These are phyloP conservation scores for Eledona agricola DNA, from an alignment of 2,888 invertebrate species.

Conservation along the genomic window DNA sequence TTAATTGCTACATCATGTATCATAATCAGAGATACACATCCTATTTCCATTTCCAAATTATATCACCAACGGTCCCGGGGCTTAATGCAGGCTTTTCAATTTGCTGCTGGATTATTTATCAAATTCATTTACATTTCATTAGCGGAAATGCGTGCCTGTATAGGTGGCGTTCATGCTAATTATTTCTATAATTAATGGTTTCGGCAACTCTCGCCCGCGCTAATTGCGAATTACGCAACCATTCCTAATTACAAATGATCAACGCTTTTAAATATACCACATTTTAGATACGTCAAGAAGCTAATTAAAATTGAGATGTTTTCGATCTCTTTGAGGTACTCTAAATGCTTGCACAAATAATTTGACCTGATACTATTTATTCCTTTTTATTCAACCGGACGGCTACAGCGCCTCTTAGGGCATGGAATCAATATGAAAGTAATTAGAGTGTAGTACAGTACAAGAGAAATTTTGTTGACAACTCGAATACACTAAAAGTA, in stretches of 20 bases:
- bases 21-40: conserved; percentile 54
- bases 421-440: too few relatives aligned
- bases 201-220: conserved; percentile 15
- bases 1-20: conserved; percentile 56
- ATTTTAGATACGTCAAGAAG: too few relatives aligned
- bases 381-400: too few relatives aligned
- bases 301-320: too few relatives aligned
- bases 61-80: conserved; percentile 40
- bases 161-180: conserved; percentile 31
- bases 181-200: conserved; percentile 32
- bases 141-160: conserved; percentile 28
- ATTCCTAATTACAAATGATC: conserved; percentile 1
- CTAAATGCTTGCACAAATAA: too few relatives aligned
- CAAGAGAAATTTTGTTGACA: too few relatives aligned
- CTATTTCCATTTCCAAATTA: conserved; percentile 53
- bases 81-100: conserved; percentile 45
- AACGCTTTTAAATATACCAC: too few relatives aligned
- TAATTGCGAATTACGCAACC: conserved; percentile 22
- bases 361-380: too few relatives aligned
- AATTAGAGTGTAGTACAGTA: too few relatives aligned
- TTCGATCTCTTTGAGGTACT: too few relatives aligned
- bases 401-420: too few relatives aligned
- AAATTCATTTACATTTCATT: conserved; percentile 46
- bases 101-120: conserved; percentile 48
- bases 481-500: too few relatives aligned